Base-by-base conservation (phyloP, 2,113 vertebrate genomes). In the Etheostoma spectabile region DNA sequence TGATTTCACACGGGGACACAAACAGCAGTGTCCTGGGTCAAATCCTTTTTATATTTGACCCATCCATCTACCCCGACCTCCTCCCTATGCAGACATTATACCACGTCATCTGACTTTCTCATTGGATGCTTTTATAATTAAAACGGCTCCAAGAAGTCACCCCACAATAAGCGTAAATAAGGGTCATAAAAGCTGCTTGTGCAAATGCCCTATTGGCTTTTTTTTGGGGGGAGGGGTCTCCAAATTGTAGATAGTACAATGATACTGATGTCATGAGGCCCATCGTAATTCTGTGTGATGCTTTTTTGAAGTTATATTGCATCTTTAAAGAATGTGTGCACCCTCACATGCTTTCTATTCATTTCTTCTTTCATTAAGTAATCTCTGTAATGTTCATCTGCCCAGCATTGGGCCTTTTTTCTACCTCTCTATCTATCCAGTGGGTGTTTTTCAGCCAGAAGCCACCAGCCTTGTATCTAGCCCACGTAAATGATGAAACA, bases 401-500 rank as follows among this genome's bases (percentile, higher is more conserved):
- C 22, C 13, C 56, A 22, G 35, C 59, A 55, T 64, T 42, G 57
- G 95, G 94, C 95, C 94, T 96, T 24, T 95, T 95, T 94, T 95
- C 38, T 52, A 92, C 95, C 94, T 93, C 93, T 93, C 38, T 63
- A 66, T 33, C 57, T 56, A 48, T 35, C 71, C 51, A 30, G 68
- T 55, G 15, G 15, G 35, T 79, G 79, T 83, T 89, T 89, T 77
- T 92, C 94, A 95, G 95, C 93, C 90, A 96, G 96, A 96, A 96
- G 95, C 96, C 97, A 95, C 96, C 95, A 96, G 96, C 95, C 94
- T 94, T 95, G 95, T 91, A 95, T 97, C 96, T 96, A 96, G 96
- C 96, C 96, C 96, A 97, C 95, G 96, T 97, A 98, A 97, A 98
- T 98, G 98, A 98, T 99, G 96, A 98, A 99, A 98, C 96, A 97